Conservation (phyloP, 2,797 vertebrate species). For the Strix occidentalis region DNA sequence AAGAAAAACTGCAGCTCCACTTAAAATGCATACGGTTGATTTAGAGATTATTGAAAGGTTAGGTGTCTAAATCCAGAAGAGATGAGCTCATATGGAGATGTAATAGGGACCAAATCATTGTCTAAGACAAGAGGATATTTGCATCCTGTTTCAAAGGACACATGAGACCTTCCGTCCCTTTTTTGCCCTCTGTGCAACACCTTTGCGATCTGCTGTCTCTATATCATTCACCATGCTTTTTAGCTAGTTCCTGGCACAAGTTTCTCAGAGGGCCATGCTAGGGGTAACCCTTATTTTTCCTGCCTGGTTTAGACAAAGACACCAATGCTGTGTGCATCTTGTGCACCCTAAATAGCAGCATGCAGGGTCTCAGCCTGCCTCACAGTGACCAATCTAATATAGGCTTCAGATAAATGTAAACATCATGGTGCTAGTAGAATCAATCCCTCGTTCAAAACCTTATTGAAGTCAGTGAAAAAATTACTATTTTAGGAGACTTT, state of each 20-base stretch:
- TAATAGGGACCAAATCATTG: slow-evolving; percentile 4
- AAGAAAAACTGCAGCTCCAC: neutral
- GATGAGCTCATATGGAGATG: slow-evolving; percentile 28
- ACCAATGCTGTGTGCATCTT: rapidly evolving
- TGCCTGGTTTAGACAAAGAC: neutral
- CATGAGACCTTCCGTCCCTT: rapidly evolving
- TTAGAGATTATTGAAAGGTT: slow-evolving; percentile 18
- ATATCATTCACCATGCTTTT: neutral
- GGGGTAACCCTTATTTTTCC: neutral
- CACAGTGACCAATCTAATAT: rapidly evolving
- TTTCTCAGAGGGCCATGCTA: neutral
- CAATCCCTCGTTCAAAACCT: neutral
- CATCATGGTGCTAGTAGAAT: no score
- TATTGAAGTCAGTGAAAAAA: neutral
- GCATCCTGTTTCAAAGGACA: neutral
- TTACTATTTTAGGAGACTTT: neutral
- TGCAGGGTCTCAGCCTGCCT: neutral
- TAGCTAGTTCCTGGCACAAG: neutral
- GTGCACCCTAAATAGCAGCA: neutral
- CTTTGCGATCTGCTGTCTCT: neutral
- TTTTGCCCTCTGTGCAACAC: neutral
- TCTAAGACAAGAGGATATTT: neutral
- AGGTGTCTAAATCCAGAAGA: neutral
- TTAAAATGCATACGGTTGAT: neutral
- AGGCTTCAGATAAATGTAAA: neutral